phyloP scores from a whole-genome alignment of 2,113 vertebrate genomes.

The Sardina pilchardus region DNA sequence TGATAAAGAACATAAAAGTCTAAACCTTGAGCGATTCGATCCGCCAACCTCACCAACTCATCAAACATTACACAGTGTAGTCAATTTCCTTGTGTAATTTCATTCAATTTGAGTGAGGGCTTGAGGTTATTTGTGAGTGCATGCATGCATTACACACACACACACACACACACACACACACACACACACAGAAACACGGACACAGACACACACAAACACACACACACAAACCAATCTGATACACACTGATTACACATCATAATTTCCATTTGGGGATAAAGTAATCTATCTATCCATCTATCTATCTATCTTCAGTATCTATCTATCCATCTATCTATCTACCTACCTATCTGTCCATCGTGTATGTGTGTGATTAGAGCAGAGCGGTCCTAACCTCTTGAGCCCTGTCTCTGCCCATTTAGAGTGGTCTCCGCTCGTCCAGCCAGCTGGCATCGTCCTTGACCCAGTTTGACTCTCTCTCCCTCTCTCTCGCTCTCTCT shows the following conservation, averaged over 20 bases:
- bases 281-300: too few species aligned
- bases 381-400: not conserved
- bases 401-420: not conserved
- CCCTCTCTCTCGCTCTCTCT: not conserved
- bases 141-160: not conserved
- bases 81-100: too few species aligned
- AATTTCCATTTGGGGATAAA: too few species aligned
- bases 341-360: too few species aligned
- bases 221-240: not conserved
- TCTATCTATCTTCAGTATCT: too few species aligned
- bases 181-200: not conserved
- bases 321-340: too few species aligned
- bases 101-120: too few species aligned
- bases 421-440: not conserved
- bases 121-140: not conserved
- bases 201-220: not conserved
- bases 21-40: not conserved
- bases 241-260: too few species aligned
- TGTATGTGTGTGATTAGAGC: not conserved
- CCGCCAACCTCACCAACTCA: not conserved
- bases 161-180: not conserved
- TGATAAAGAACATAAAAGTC: not conserved
- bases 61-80: not conserved
- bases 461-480: not conserved
- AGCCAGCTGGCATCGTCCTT: slow-evolving; percentile 1